Evolutionary conservation across 2,888 invertebrate genomes (phyloP).

Genomic region (Perithous albicinctus): DNA sequence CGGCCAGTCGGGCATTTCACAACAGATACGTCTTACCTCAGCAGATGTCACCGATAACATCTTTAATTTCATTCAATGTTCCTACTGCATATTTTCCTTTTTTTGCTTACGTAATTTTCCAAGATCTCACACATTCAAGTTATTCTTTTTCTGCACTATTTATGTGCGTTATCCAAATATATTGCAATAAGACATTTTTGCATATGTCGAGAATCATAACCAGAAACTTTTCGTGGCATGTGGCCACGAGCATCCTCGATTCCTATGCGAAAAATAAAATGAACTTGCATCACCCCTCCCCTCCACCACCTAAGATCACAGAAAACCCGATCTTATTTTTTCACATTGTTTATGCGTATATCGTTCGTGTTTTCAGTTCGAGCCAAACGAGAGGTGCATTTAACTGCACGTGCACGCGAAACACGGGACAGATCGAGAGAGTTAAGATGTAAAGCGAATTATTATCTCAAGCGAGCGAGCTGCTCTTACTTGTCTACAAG

Average conservation of each 20-base stretch:
- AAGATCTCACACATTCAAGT: neutral
- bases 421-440: constrained; percentile 13
- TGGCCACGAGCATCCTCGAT: too few relatives aligned
- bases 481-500: constrained; percentile 37
- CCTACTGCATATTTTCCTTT: neutral
- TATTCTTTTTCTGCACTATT: constrained; percentile 13
- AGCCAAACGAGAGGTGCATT: constrained; percentile 10
- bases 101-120: neutral
- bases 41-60: constrained; percentile 29
- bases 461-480: constrained; percentile 32
- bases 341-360: constrained; percentile 21
- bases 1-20: neutral
- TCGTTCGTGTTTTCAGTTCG: constrained; percentile 1
- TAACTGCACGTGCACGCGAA: constrained; percentile 7
- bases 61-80: constrained; percentile 29
- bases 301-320: too few relatives aligned
- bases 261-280: too few relatives aligned
- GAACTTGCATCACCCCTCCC: too few relatives aligned
- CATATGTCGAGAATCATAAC: too few relatives aligned
- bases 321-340: too few relatives aligned
- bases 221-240: too few relatives aligned
- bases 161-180: constrained; percentile 24
- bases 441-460: constrained; percentile 52
- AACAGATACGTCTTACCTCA: constrained; percentile 22
- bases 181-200: too few relatives aligned